phyloP scores from a whole-genome alignment of 2,888 invertebrate species.

The Eupelmus urozonus region DNA sequence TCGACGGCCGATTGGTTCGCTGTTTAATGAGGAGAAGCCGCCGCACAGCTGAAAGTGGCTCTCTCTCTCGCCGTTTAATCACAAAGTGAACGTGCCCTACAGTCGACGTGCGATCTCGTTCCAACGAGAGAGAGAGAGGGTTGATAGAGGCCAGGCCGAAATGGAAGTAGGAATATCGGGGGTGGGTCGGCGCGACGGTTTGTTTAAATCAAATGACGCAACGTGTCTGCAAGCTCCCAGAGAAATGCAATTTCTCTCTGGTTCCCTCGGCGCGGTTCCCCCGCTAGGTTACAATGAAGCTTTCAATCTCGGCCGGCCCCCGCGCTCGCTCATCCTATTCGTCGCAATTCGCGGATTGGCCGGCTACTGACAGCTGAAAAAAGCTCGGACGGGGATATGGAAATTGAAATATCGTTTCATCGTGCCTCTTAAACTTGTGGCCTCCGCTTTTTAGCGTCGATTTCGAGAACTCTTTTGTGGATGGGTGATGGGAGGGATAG shows the following conservation, averaged over 20 bases:
- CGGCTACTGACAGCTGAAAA: constrained; percentile 8
- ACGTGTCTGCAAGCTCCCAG: neutral
- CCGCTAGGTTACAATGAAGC: constrained; percentile 32
- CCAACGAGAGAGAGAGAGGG: neutral
- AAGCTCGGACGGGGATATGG: constrained; percentile 49
- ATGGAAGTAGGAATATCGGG: neutral
- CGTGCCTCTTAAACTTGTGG: neutral
- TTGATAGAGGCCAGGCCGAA: neutral
- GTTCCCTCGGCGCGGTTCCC: neutral
- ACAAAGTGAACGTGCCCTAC: constrained; percentile 14
- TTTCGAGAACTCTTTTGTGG: too few relatives aligned
- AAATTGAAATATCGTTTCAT: constrained; percentile 58
- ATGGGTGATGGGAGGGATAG: too few relatives aligned
- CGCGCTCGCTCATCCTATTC: neutral
- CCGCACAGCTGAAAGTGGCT: too few relatives aligned
- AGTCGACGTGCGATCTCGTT: neutral
- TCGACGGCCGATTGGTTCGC: too few relatives aligned
- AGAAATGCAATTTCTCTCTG: constrained; percentile 34
- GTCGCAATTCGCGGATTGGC: constrained; percentile 27
- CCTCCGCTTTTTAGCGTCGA: neutral
- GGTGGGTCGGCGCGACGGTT: neutral
- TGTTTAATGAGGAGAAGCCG: too few relatives aligned
- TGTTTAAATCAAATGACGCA: constrained; percentile 48
- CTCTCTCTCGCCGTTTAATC: constrained; percentile 1
- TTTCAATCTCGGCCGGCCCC: constrained; percentile 15